Conservation (phyloP, 2,888 invertebrate genomes). For the Andrena minutula region DNA sequence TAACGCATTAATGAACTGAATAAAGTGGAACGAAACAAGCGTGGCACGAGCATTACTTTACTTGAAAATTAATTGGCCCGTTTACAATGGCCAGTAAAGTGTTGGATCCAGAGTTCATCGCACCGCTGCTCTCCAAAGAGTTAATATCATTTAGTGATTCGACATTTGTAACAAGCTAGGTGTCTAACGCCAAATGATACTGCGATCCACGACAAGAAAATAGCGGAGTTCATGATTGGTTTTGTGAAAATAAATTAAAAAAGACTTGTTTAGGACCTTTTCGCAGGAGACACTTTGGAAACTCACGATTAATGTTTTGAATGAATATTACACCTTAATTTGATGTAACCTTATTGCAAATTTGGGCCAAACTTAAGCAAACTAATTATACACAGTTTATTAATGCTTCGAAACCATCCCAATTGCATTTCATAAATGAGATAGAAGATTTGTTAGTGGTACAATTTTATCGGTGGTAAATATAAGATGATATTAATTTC, state of each 20-base stretch:
- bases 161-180: conserved; percentile 22
- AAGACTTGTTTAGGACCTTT: background rate
- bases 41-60: background rate
- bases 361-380: too few relatives aligned
- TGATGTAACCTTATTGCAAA: too few relatives aligned
- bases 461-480: too few relatives aligned
- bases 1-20: conserved; percentile 2
- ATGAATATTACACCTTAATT: too few relatives aligned
- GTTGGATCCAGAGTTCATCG: background rate
- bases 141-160: conserved; percentile 14
- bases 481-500: too few relatives aligned
- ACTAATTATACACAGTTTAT: too few relatives aligned
- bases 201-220: background rate
- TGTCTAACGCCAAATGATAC: conserved; percentile 29
- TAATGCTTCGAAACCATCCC: too few relatives aligned
- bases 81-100: background rate
- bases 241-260: background rate
- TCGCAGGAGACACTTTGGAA: too few relatives aligned
- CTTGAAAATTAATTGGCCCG: background rate
- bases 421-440: too few relatives aligned
- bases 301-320: too few relatives aligned
- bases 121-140: background rate
- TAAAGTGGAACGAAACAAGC: background rate
- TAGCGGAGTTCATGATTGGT: background rate
- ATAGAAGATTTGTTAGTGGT: too few relatives aligned